Conservation (phyloP, 64 coral and sea anemone genomes). For the Stichodactyla mertensii region DNA sequence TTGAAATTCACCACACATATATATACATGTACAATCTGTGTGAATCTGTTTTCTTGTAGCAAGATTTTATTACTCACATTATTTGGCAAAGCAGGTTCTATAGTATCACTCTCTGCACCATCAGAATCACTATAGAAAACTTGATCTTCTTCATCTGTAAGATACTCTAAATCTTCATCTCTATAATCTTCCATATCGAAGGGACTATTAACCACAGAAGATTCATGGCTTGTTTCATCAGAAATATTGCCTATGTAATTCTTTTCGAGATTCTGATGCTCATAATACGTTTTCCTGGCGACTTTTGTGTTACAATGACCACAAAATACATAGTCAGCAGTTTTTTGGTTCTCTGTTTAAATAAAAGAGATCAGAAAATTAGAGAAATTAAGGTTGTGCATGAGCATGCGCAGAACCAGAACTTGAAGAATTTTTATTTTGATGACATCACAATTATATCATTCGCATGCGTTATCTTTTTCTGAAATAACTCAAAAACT, state of each 20-base stretch:
- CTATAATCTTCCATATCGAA: background rate
- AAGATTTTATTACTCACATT: background rate
- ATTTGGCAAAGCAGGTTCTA: background rate
- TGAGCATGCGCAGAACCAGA: background rate
- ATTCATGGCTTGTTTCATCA: background rate
- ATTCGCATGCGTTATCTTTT: no score
- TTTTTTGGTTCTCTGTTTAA: background rate
- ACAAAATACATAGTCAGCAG: background rate
- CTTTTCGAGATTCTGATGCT: background rate
- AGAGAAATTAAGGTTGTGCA: background rate
- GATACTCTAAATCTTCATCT: background rate
- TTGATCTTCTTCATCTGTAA: background rate
- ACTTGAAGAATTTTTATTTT: no score
- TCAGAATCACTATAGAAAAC: constrained; percentile 7
- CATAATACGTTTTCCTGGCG: background rate
- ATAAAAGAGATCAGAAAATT: background rate
- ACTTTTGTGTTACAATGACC: background rate
- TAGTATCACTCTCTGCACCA: background rate
- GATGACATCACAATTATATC: no score
- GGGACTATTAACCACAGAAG: background rate
- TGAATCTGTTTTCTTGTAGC: background rate
- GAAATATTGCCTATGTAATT: background rate
- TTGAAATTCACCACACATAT: no score
- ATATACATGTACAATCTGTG: no score
- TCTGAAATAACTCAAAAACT: no score